Conservation (phyloP, 2,797 vertebrate genomes). For the Anabas testudineus region DNA sequence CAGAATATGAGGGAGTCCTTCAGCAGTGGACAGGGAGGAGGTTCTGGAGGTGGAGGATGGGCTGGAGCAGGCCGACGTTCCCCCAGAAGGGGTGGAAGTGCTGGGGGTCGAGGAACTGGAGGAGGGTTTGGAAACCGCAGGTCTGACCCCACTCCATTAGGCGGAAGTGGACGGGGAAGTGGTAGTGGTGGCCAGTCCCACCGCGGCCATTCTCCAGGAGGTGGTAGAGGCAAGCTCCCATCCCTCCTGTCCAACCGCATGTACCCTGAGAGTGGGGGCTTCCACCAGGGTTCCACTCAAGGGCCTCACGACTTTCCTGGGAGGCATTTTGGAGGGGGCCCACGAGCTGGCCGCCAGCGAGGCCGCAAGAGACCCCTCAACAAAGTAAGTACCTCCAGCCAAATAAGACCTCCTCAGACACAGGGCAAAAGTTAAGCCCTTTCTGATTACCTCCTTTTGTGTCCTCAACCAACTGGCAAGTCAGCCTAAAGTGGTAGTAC, state of each 20-base stretch:
- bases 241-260: constrained; percentile 95
- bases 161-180: constrained; percentile 83
- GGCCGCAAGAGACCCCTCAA: constrained; percentile 91
- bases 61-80: constrained; percentile 84
- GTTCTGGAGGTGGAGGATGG: constrained; percentile 84
- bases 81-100: constrained; percentile 85
- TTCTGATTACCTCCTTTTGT: constrained; percentile 61
- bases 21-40: constrained; percentile 78
- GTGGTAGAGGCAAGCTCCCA: constrained; percentile 91
- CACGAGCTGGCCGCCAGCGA: constrained; percentile 88
- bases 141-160: constrained; percentile 83
- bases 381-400: constrained; percentile 89
- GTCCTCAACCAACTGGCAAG: constrained; percentile 45
- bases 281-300: constrained; percentile 84
- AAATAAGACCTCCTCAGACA: constrained; percentile 74
- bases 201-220: constrained; percentile 85
- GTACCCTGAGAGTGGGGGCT: constrained; percentile 90
- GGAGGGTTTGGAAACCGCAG: constrained; percentile 85
- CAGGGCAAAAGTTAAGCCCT: constrained; percentile 61
- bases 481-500: constrained; percentile 52
- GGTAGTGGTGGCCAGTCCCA: constrained; percentile 78
- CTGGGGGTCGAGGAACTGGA: constrained; percentile 79
- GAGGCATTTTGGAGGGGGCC: constrained; percentile 90
- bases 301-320: constrained; percentile 90
- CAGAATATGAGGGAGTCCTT: constrained; percentile 88